phyloP scores from a whole-genome alignment of 1,140 invertebrate genomes.

The Bursaphelenchus mucronatus region DNA sequence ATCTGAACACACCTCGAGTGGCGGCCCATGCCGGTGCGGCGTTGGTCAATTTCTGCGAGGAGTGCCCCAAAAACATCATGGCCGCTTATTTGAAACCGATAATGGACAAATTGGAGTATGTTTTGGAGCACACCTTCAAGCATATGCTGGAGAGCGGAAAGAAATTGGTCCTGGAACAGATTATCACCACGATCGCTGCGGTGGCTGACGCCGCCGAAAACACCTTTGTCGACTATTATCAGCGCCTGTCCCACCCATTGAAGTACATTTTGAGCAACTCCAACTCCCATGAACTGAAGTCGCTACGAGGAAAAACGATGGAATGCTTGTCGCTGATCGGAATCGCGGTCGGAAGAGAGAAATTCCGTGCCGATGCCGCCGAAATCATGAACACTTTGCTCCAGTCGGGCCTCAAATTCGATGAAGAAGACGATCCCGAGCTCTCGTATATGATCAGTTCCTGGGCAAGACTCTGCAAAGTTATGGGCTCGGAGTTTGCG shows the following conservation, averaged over 20 bases:
- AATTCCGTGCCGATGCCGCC: constrained; percentile 85
- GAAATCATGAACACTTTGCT: constrained; percentile 93
- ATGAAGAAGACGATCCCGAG: constrained; percentile 68
- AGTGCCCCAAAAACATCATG: constrained; percentile 88
- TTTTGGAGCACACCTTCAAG: constrained; percentile 85
- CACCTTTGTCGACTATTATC: constrained; percentile 75
- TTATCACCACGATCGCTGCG: constrained; percentile 92
- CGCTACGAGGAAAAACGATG: constrained; percentile 74
- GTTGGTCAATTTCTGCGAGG: constrained; percentile 97
- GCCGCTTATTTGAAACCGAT: constrained; percentile 82
- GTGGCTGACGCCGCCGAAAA: constrained; percentile 97
- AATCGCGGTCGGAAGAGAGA: constrained; percentile 88
- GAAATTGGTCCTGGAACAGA: constrained; percentile 91
- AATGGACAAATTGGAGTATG: constrained; percentile 82
- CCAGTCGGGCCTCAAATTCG: constrained; percentile 73
- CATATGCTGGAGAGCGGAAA: constrained; percentile 83
- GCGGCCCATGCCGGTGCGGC: constrained; percentile 79
- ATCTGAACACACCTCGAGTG: constrained; percentile 83
- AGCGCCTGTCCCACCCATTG: constrained; percentile 80
- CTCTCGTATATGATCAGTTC: constrained; percentile 94
- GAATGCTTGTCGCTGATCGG: constrained; percentile 98
- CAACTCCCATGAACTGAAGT: constrained; percentile 73
- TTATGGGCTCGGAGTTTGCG: constrained; percentile 87
- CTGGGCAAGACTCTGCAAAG: constrained; percentile 97
- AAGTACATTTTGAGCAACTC: constrained; percentile 86